Base-by-base conservation (phyloP, 1,140 invertebrate species). In the Wiebesia pumilae region DNA sequence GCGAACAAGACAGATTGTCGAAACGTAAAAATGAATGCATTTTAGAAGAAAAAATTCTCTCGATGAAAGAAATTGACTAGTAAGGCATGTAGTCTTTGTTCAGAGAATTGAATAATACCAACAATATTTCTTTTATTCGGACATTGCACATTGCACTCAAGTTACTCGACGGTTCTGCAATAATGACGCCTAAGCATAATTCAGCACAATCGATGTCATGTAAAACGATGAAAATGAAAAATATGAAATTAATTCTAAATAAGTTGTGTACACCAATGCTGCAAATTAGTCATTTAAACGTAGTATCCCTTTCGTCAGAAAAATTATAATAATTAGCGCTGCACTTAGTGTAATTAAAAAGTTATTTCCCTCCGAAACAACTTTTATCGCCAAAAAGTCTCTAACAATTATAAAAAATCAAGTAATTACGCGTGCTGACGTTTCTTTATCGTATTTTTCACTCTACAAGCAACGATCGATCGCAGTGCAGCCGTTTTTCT, bases 11-110 rank as follows among this genome's bases (percentile, higher is more conserved):
- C 47, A 67, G 47, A 83, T 40, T 30, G 24, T 43, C 30, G 47
- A 85, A 81, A 54, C 78, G 33, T 81, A 69, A 85, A 69, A 77
- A 14, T 35, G n/a, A 75, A n/a, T 35, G 51, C 43, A 3, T 58
- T 30, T 62, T 7, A 30, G 24, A 54, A 75, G 27, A 40, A 83
- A 83, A 75, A 35, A 16, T 54, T 62, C 16, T 75, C 43, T 51
- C 27, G 21, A 73, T 54, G 33, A 35, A 75, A 38, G 35, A 62
- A n/a, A 1, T n/a, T 10, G 40, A 21, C 69, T 21, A 38, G 16
- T 71, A 24, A 35, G n/a, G n/a, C n/a, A n/a, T n/a, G n/a, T n/a
- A n/a, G n/a, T n/a, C n/a, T n/a, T n/a, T n/a, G n/a, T n/a, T n/a
- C n/a, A n/a, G n/a, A n/a, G n/a, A n/a, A n/a, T n/a, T n/a, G n/a